Evolutionary conservation across 1,140 invertebrate species (phyloP).

Genomic region (Solen grandis): DNA sequence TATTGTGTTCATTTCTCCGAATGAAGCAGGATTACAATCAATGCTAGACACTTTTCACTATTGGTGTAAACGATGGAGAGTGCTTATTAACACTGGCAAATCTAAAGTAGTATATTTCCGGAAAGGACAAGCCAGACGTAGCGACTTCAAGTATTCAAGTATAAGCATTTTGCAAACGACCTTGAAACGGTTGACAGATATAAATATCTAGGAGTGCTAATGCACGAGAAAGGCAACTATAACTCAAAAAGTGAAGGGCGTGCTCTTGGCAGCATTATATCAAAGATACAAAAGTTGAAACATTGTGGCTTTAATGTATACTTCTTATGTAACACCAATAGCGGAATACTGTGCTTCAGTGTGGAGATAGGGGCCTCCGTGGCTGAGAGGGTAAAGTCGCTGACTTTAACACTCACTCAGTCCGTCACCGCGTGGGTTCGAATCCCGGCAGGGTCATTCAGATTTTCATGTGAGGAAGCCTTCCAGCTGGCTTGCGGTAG

Average conservation of each 20-base stretch:
- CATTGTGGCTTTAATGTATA: conserved; percentile 36
- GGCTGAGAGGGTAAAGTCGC: too few species aligned
- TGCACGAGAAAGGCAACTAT: conserved; percentile 17
- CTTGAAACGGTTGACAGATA: conserved; percentile 33
- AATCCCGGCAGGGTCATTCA: too few species aligned
- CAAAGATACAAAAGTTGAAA: conserved; percentile 46
- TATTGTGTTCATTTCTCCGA: not conserved
- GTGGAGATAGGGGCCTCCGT: too few species aligned
- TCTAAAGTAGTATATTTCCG: conserved; percentile 31
- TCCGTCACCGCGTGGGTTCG: too few species aligned
- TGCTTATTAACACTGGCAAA: conserved; percentile 16
- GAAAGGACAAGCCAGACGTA: not conserved
- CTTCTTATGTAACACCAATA: conserved; percentile 47
- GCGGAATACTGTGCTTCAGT: conserved; percentile 44
- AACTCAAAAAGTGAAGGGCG: conserved; percentile 37
- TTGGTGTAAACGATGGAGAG: conserved; percentile 33
- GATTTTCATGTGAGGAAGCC: too few species aligned
- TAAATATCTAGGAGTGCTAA: conserved; percentile 19
- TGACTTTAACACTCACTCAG: too few species aligned
- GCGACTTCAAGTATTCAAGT: not conserved
- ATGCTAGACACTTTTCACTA: not conserved
- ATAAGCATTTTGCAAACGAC: not conserved
- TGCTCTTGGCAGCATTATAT: conserved; percentile 41
- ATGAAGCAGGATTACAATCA: not conserved
- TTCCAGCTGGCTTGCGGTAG: too few species aligned